Base-by-base conservation (phyloP, 2,113 vertebrate genomes). In the Passer domesticus region DNA sequence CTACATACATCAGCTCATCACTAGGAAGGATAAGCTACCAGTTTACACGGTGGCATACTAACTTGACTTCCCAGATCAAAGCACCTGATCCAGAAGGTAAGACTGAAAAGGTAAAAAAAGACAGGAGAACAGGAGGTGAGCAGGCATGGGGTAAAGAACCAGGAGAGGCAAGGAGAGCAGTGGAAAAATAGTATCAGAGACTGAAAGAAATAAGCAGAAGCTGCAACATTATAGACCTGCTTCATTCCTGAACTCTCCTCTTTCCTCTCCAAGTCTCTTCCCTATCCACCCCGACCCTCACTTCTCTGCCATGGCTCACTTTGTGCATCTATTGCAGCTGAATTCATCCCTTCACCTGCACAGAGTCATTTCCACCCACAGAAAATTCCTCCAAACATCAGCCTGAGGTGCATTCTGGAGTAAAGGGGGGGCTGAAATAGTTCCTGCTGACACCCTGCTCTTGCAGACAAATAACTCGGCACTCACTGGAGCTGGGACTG, bases 1-100 rank as follows among this genome's bases (percentile, higher is more conserved):
- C 10, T 20, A 35, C 15, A 44, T 18, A 24, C 0, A 0, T 35
- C 66, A 24, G n/a, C 11, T 83, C 15, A 81, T 22, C 1, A 0
- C 43, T 59, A n/a, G 30, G 59, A 86, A 88, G 35, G 11, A 3
- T 16, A 76, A 66, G 12, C 25, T 74, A 72, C 7, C 58, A 28
- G 20, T 79, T 94, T 84, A 64, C 14, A 46, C 4, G 2, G 31
- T 5, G 4, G 60, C 83, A 74, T 30, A 74, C 20, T 44, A 67
- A 49, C 46, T 43, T 4, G 5, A 12, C 63, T 90, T 83, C 43
- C n/a, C 68, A 50, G 58, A 94, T 92, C 64, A 92, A 94, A 96
- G 76, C 20, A 90, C 35, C 47, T 47, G 47, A 75, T 90, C 17
- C 53, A 88, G 27, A 75, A 4, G 31, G 28, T 81, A 87, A 95